A percentile compares a stretch with the other conserved stretches of the same genome.
Conservation (phyloP, 1,140 invertebrate genomes). For the Pseudomyrmex gracilis region DNA sequence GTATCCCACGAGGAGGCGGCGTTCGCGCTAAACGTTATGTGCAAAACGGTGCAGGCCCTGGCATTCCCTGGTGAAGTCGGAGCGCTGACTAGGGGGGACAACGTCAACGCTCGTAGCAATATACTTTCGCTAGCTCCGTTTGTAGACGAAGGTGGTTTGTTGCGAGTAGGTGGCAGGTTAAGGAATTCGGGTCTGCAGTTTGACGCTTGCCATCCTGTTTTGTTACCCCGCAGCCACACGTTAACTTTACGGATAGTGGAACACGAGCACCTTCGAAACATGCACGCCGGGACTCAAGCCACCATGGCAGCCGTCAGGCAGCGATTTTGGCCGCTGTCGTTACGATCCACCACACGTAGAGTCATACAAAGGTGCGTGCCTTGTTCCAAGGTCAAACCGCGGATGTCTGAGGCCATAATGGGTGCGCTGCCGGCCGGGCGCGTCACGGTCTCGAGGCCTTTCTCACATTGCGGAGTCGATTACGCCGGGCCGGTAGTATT, state of each 20-base stretch:
- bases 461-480: not conserved
- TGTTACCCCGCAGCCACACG: not conserved
- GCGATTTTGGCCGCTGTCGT: not conserved
- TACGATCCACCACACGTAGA: not conserved
- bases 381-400: not conserved
- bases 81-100: not conserved
- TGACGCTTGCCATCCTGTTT: not conserved
- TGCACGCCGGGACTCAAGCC: not conserved
- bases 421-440: not conserved
- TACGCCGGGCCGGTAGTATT: not conserved
- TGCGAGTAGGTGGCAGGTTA: not conserved
- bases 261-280: not conserved
- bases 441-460: not conserved
- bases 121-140: not conserved
- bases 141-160: not conserved
- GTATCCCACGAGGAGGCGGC: not conserved
- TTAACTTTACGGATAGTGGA: not conserved
- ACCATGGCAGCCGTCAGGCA: not conserved
- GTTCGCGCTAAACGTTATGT: not conserved
- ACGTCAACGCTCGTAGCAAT: not conserved
- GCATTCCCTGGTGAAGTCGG: not conserved
- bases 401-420: not conserved
- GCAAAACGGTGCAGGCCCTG: not conserved
- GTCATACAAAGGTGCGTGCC: not conserved
- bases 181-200: not conserved